Base-by-base conservation (phyloP, 2,888 invertebrate species). In the Andrena bucephala region DNA sequence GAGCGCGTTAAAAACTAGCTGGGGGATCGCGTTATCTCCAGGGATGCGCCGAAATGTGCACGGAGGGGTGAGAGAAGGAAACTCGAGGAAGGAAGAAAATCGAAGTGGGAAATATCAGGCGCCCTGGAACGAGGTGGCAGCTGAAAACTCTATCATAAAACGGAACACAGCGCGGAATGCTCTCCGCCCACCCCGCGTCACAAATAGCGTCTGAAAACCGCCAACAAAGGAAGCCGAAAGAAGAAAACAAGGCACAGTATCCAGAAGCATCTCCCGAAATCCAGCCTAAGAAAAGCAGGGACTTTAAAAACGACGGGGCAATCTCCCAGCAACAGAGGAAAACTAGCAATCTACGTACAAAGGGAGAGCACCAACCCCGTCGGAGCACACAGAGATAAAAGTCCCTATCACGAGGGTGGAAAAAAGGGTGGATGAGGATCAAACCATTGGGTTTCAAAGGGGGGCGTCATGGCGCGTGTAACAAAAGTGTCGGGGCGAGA, bases 51-150 rank as follows among this genome's bases (percentile, higher is more conserved):
- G 0, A 52, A 20, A 52, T 52, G 20, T 52, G 20, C 20, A 52
- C 20, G 52, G 8, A 7, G 20, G 52, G 20, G 52, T 52, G 52
- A 52, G 8, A 2, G 20, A 52, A 20, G 20, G 2, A 52, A 52
- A 52, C 52, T 7, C 16, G 52, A 68, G 33, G n/a, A 10, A 33
- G 29, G 54, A 36, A 36, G 68, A 16, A 59, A 59, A 69, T 69
- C 69, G 57, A 69, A 59, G 69, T 27, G 36, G 10, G 27, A 27
- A 27, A 16, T 42, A 36, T 59, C 10, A 13, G 57, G 6, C n/a
- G 16, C 20, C 7, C 36, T 2, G 36, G 42, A n/a, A 24, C 57
- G 33, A n/a, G 69, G 1, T 2, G 10, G 2, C 4, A 1, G 20
- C 10, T 3, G 57, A 0, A 20, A 52, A 20, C 20, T 20, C 20